These are phyloP conservation scores for Catamblyrhynchus diadema DNA, from an alignment of 2,797 vertebrate species.

Conservation along the genomic window DNA sequence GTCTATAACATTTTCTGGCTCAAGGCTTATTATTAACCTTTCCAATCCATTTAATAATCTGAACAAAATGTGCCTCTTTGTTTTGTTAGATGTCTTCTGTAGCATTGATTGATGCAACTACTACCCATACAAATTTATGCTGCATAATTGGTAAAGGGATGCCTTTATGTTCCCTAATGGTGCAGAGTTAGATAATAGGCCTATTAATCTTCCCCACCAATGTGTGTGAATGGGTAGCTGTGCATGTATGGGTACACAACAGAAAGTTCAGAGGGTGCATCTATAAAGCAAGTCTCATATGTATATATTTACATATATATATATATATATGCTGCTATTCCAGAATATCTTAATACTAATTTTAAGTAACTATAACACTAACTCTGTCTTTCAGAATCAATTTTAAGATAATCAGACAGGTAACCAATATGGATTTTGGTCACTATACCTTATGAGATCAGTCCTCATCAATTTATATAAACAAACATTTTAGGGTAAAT, in stretches of 20 bases:
- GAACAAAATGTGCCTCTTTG: background rate
- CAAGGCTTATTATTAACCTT: background rate
- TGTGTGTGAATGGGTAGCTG: background rate
- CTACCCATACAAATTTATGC: background rate
- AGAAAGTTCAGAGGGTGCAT: background rate
- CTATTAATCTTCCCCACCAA: background rate
- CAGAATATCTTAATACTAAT: background rate
- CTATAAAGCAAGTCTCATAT: background rate
- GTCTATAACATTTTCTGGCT: background rate
- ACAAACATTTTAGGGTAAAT: background rate
- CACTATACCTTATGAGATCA: background rate
- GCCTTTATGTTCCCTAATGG: background rate
- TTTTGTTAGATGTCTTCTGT: background rate
- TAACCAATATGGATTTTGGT: background rate
- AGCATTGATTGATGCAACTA: background rate
- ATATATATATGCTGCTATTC: background rate
- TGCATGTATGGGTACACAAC: rapidly evolving
- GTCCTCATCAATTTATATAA: background rate
- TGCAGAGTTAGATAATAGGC: background rate
- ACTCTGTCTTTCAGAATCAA: background rate
- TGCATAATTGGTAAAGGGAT: background rate
- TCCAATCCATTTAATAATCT: background rate
- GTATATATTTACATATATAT: rapidly evolving
- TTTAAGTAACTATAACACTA: background rate
- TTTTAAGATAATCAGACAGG: background rate